Evolutionary conservation across 2,797 vertebrate species (phyloP), one percentile per base, ranked within the genome.

Genomic region (Otolemur crassicaudatus): DNA sequence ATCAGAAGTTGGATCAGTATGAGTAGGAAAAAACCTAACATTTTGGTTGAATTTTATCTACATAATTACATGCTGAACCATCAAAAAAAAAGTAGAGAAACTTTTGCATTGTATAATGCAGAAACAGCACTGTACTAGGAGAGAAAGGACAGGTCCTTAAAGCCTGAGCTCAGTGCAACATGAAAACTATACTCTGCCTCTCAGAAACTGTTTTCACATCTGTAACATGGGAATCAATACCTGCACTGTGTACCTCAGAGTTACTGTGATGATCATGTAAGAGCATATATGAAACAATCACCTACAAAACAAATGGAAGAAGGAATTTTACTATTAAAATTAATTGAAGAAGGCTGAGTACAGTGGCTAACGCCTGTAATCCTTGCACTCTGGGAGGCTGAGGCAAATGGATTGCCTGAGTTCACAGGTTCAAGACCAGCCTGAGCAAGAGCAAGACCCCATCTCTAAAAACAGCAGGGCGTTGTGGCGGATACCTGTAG

Each of bases 271-370:
- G n/a, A 75, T 70, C 49, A 94, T 5, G 87, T n/a, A 43, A 89
- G 34, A 76, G 29, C 17, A 56, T 0, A 27, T 29, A 34, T 23
- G 56, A 85, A 96, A 90, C 40, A 70, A 83, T 63, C 72, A 90
- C 13, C 12, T 34, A 46, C 60, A 40, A 77, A 5, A 82, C 31
- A 77, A 88, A 94, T 12, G 31, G 60, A 93, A 86, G 46, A 25
- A 46, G 27, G 56, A 17, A 70, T 70, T 95, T 95, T 88, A 53
- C 46, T 46, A 83, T 34, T 61, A 22, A 76, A 94, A 96, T 49
- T 73, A 87, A 69, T 25, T 56, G 46, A 84, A 43, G 27, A 17
- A 49, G 49, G 49, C 14, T 14, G 13, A 13, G 49, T 13, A 14
- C 49, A 49, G 14, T 14, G 49, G 49, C 49, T 49, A 49, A 49